A percentile compares a stretch with the other conserved stretches of the same genome.
phyloP scores from a whole-genome alignment of 2,113 vertebrate species.

The Otis tarda region DNA sequence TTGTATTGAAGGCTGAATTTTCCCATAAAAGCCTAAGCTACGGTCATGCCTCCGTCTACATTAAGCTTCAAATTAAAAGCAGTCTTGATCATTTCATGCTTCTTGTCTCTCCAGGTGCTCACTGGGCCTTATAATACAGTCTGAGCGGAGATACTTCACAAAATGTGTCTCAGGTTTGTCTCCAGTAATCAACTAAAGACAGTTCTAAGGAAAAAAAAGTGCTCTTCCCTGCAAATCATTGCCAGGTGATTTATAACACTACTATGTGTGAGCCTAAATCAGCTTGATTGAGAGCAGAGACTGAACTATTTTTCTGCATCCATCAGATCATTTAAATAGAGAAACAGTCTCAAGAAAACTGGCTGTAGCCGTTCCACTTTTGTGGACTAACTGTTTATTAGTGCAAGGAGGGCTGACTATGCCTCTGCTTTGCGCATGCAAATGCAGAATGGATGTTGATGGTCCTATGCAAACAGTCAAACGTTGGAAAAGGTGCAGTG shows the following conservation, averaged over 20 bases:
- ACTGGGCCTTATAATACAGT: background rate
- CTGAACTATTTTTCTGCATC: background rate
- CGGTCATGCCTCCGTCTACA: background rate
- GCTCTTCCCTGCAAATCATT: background rate
- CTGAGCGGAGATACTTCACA: background rate
- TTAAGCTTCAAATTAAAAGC: background rate
- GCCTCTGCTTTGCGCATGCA: background rate
- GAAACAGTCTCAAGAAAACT: background rate
- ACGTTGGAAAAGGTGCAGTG: background rate
- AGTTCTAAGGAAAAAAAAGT: background rate
- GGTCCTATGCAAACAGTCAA: background rate
- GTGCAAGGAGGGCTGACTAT: background rate
- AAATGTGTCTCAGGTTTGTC: background rate
- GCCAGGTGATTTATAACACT: background rate
- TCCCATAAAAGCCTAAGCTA: background rate
- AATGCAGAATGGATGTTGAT: background rate
- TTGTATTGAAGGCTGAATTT: background rate
- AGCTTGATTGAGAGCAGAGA: background rate
- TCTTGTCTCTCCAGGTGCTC: background rate
- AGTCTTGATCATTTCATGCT: background rate
- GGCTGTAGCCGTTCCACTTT: background rate
- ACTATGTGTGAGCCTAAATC: background rate
- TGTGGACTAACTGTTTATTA: background rate
- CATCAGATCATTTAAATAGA: background rate
- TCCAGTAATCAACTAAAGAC: background rate